phyloP scores from a whole-genome alignment of 2,113 vertebrate species.

The Varanus salvator region DNA sequence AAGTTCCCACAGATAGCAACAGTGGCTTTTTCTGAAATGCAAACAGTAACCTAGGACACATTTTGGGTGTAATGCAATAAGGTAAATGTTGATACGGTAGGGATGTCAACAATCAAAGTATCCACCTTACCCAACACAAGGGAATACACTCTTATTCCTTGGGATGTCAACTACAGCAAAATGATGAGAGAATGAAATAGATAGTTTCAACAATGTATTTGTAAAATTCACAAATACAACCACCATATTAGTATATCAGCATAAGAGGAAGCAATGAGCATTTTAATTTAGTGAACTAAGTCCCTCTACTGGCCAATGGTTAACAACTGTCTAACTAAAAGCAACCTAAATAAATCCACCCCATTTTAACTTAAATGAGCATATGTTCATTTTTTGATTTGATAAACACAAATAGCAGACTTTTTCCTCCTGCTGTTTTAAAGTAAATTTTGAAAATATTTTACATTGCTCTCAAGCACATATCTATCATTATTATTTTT shows the following conservation, averaged over 20 bases:
- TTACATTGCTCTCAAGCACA: not conserved
- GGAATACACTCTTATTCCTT: not conserved
- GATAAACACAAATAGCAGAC: not conserved
- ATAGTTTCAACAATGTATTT: not conserved
- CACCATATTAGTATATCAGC: not conserved
- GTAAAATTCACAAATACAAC: conserved; percentile 13
- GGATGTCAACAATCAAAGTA: not conserved
- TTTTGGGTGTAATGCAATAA: not conserved
- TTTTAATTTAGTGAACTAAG: not conserved
- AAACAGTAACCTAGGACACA: not conserved
- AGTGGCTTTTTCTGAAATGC: no score
- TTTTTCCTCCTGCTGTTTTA: not conserved
- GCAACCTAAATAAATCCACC: no score
- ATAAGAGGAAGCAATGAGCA: not conserved
- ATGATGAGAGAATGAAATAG: not conserved
- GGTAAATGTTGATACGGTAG: not conserved
- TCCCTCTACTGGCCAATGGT: conserved; percentile 10
- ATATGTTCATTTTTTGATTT: not conserved
- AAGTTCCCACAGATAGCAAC: no score
- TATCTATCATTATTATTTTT: not conserved
- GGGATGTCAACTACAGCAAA: not conserved
- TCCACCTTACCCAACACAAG: no score
- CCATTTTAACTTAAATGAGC: not conserved
- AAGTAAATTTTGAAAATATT: not conserved
- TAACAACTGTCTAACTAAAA: not conserved